Evolutionary conservation across 2,797 vertebrate species (phyloP).

Genomic region (Echeneis naucrates): DNA sequence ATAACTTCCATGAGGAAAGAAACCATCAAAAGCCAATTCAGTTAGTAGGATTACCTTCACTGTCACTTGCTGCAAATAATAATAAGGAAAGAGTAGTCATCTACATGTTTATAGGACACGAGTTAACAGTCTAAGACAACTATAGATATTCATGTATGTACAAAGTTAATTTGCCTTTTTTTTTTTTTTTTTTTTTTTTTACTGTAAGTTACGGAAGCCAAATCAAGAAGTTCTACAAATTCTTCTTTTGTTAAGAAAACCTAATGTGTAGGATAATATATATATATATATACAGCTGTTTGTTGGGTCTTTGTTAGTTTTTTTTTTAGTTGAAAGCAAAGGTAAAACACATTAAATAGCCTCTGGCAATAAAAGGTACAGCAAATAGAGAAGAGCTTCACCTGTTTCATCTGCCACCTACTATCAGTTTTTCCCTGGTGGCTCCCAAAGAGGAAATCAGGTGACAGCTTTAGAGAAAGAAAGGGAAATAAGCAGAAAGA

Average conservation of each 20-base stretch:
- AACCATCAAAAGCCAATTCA: slow-evolving; percentile 57
- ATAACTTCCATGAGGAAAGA: slow-evolving; percentile 50
- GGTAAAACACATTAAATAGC: slow-evolving; percentile 28
- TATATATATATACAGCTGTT: slow-evolving; percentile 30
- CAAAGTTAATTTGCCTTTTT: too few species aligned
- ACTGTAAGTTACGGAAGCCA: too few species aligned
- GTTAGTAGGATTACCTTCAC: slow-evolving; percentile 43
- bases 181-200: too few species aligned
- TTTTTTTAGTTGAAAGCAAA: slow-evolving; percentile 35
- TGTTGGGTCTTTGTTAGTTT: not conserved
- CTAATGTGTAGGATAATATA: slow-evolving; percentile 6
- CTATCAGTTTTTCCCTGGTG: slow-evolving; percentile 67
- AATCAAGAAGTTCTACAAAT: slow-evolving; percentile 13
- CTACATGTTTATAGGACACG: slow-evolving; percentile 2
- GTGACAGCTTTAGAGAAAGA: slow-evolving; percentile 69
- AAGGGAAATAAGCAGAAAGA: not conserved
- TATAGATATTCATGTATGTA: not conserved
- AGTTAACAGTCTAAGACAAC: not conserved
- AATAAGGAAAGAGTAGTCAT: slow-evolving; percentile 32
- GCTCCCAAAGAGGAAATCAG: slow-evolving; percentile 74
- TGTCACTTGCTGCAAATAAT: slow-evolving; percentile 25
- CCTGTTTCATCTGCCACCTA: slow-evolving; percentile 80
- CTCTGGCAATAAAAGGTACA: slow-evolving; percentile 29
- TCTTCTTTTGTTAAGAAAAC: slow-evolving; percentile 33
- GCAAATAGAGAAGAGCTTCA: slow-evolving; percentile 49